Evolutionary conservation across 2,797 vertebrate genomes (phyloP).

Genomic region (Neosilurus mollespiculum): DNA sequence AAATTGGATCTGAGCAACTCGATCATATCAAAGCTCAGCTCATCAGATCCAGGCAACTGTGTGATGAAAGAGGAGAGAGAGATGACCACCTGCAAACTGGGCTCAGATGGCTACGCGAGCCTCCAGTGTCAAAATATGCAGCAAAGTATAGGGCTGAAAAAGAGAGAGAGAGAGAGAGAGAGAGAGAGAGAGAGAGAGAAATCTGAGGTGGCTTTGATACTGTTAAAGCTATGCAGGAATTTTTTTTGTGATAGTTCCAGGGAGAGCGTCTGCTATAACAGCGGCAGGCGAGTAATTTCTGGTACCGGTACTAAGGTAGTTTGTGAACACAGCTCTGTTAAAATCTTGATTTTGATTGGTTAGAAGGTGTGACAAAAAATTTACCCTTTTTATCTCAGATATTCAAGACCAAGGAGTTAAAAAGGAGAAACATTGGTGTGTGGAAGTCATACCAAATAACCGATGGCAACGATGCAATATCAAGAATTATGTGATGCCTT

Average conservation of each 20-base stretch:
- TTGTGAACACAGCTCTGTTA: background rate
- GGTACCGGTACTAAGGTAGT: background rate
- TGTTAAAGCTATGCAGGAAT: conserved; percentile 11
- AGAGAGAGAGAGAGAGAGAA: background rate
- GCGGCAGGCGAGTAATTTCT: background rate
- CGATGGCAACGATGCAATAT: too few species aligned
- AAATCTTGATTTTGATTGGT: background rate
- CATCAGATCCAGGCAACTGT: conserved; percentile 39
- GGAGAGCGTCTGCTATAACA: too few species aligned
- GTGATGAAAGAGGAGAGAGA: conserved; percentile 49
- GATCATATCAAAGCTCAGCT: conserved; percentile 49
- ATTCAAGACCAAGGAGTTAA: too few species aligned
- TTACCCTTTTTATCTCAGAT: background rate
- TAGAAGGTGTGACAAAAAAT: background rate
- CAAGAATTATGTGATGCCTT: too few species aligned
- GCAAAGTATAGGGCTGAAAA: too few species aligned
- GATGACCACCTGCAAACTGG: conserved; percentile 49
- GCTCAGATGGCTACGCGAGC: conserved; percentile 3
- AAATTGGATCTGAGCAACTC: conserved; percentile 42
- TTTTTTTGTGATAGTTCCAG: too few species aligned
- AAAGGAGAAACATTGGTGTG: too few species aligned
- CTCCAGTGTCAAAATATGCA: background rate
- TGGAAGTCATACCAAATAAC: too few species aligned
- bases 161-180: too few species aligned
- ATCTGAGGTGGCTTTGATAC: conserved; percentile 36